Evolutionary conservation across 2,888 invertebrate genomes (phyloP).

Genomic region (Athalia cordata): DNA sequence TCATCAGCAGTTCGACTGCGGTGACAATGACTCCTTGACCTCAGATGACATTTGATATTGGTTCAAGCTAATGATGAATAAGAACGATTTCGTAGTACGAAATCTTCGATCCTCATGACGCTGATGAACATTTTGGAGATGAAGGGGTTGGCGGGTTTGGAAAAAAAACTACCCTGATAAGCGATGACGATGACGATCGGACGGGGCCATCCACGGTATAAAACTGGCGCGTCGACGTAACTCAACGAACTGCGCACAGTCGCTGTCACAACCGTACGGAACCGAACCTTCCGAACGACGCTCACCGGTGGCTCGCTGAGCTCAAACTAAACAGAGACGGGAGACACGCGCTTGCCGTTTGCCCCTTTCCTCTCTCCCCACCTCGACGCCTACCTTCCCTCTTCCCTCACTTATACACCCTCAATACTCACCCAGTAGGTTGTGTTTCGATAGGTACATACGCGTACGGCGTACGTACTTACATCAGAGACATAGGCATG

Average conservation of each 20-base stretch:
- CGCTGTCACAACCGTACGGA: not conserved
- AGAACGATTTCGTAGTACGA: too few relatives aligned
- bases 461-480: slow-evolving; percentile 3
- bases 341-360: slow-evolving; percentile 57
- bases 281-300: slow-evolving; percentile 5
- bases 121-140: too few relatives aligned
- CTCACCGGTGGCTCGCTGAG: slow-evolving; percentile 66
- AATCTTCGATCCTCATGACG: too few relatives aligned
- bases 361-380: slow-evolving; percentile 34
- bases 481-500: not conserved
- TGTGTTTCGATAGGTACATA: not conserved
- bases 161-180: not conserved
- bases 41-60: too few relatives aligned
- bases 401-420: not conserved
- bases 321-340: slow-evolving; percentile 63
- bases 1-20: too few relatives aligned
- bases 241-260: too few relatives aligned
- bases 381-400: slow-evolving; percentile 42
- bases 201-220: too few relatives aligned
- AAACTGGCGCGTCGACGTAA: too few relatives aligned
- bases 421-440: not conserved
- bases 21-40: too few relatives aligned
- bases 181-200: not conserved
- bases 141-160: too few relatives aligned
- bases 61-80: too few relatives aligned